Evolutionary conservation across 2,797 vertebrate species (phyloP).

Genomic region (Catamblyrhynchus diadema): DNA sequence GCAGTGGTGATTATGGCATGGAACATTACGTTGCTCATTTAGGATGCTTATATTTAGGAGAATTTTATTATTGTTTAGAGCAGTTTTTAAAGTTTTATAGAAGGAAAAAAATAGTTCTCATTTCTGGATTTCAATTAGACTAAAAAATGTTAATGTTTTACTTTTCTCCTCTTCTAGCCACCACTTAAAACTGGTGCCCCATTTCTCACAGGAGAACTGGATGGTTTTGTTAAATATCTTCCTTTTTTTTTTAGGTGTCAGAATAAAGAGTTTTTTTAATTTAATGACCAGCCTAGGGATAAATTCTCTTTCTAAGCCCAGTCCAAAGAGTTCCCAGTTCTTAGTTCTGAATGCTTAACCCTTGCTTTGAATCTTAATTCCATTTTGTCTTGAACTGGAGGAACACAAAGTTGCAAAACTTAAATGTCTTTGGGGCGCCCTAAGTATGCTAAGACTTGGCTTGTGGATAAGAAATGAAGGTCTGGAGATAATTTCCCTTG

Average conservation of each 20-base stretch:
- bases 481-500: not conserved
- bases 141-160: not conserved
- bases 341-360: not conserved
- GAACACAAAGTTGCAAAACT: not conserved
- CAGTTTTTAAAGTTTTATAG: not conserved
- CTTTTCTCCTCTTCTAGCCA: not conserved
- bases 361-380: not conserved
- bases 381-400: not conserved
- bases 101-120: not conserved
- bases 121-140: slow-evolving; percentile 21
- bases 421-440: not conserved
- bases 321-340: not conserved
- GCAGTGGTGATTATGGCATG: slow-evolving; percentile 38
- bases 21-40: slow-evolving; percentile 47
- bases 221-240: not conserved
- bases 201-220: not conserved
- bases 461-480: not conserved
- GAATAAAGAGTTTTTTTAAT: not conserved
- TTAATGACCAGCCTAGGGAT: not conserved
- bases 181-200: not conserved
- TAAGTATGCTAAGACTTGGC: not conserved
- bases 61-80: slow-evolving; percentile 37
- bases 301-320: not conserved
- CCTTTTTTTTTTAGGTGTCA: not conserved
- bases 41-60: slow-evolving; percentile 26